A percentile compares a stretch with the other conserved stretches of the same genome.
Conservation (phyloP, 2,797 vertebrate species). For the Peromyscus eremicus region DNA sequence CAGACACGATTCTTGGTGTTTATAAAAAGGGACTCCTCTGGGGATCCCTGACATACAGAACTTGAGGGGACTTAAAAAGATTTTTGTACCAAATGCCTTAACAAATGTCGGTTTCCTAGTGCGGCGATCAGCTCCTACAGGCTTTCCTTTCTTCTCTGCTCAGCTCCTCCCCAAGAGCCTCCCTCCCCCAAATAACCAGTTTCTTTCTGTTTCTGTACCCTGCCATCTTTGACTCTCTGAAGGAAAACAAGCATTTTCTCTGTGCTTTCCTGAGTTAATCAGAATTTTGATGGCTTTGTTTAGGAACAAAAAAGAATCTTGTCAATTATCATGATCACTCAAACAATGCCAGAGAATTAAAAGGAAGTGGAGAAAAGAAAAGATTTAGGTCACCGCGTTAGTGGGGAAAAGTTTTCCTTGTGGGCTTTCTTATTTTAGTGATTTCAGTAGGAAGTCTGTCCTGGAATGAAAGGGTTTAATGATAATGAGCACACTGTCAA, state of each 20-base stretch:
- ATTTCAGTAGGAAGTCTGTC: constrained; percentile 31
- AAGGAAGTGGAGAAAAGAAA: constrained; percentile 46
- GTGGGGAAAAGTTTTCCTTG: background rate
- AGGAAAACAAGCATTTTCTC: constrained; percentile 1
- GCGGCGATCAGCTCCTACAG: rapidly evolving
- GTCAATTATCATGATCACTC: constrained; percentile 54
- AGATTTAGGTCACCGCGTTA: background rate
- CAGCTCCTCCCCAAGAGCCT: background rate
- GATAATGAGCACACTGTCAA: constrained; percentile 27
- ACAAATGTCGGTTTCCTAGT: background rate
- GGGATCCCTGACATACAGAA: background rate
- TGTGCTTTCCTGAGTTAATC: constrained; percentile 24
- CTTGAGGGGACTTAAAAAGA: background rate
- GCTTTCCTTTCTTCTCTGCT: no score
- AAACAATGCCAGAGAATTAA: constrained; percentile 63
- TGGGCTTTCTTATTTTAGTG: background rate
- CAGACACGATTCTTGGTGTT: background rate
- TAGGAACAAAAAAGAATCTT: constrained; percentile 46
- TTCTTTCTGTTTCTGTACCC: background rate
- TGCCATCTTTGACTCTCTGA: background rate
- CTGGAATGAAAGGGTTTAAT: constrained; percentile 52
- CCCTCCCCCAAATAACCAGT: background rate
- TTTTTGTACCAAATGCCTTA: background rate
- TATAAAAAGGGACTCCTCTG: background rate
- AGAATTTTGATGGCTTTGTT: constrained; percentile 45